phyloP scores from a whole-genome alignment of 2,113 vertebrate genomes.

The Podarcis raffonei region DNA sequence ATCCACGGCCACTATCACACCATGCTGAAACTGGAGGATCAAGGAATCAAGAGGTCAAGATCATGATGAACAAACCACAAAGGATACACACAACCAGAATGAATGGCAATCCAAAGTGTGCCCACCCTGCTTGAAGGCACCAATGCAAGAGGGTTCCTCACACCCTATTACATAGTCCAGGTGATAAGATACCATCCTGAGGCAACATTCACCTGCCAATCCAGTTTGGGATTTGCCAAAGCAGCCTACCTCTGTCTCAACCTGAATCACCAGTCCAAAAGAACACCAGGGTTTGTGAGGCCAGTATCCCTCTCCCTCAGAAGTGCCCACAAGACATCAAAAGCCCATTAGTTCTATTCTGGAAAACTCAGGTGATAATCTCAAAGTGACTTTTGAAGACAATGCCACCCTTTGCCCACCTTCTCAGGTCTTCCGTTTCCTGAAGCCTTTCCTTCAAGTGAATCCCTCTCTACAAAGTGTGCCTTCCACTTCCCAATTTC shows the following conservation, averaged over 20 bases:
- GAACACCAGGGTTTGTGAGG: not conserved
- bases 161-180: not conserved
- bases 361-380: not conserved
- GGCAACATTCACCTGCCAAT: not conserved
- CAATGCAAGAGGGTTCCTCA: not conserved
- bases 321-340: not conserved
- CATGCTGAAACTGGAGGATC: constrained; percentile 82
- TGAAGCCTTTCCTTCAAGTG: not conserved
- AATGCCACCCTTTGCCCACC: not conserved
- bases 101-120: not conserved
- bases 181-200: not conserved
- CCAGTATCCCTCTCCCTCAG: too few relatives aligned
- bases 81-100: not conserved
- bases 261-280: not conserved
- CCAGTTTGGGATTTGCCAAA: not conserved
- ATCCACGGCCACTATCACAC: constrained; percentile 91
- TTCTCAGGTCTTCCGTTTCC: not conserved
- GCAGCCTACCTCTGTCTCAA: not conserved
- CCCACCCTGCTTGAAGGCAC: not conserved
- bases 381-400: not conserved
- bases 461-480: not conserved
- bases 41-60: not conserved
- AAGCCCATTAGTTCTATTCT: not conserved
- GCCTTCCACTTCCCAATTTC: not conserved
- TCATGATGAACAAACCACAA: too few relatives aligned